Evolutionary conservation across 1,140 invertebrate species (phyloP), one percentile per base, ranked within the genome.

Genomic region (Calycopis cecrops): DNA sequence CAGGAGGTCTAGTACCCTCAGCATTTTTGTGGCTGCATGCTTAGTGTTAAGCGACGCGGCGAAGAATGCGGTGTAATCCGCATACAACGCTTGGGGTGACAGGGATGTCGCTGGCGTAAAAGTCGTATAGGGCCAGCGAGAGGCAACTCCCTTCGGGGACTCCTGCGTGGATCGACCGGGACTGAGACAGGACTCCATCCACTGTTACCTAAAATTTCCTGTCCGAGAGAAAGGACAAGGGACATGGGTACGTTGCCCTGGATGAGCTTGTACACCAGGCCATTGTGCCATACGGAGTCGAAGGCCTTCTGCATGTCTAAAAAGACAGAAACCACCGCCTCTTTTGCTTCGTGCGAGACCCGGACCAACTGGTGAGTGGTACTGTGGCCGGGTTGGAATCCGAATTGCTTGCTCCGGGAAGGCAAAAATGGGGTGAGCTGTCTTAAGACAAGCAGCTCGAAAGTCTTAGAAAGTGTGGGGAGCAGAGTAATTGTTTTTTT

Each of bases 401-500:
- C 81, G 42, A 72, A 73, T 48, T 86, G 76, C 40, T 79, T 69
- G 6, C 49, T 40, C 0, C 62, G 35, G 1, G 53, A 52, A 4
- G 38, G 9, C 0, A 66, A 16, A 16, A 48, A 49, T 0, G 57
- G 64, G 0, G 0, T n/a, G 8, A 69, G 28, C 7, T 67, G 57
- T 8, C 9, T 52, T 10, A 74, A 60, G 12, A 83, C 44, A 0
- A 77, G 60, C 11, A 47, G 56, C 51, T 81, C 76, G 18, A 76
- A 76, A 2, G 73, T 3, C 59, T 79, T 81, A 0, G 56, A 59
- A 4, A 74, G 18, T 18, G 48, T 52, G 0, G 59, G n/a, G 1
- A 79, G 64, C 8, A 80, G 65, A 0, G 71, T 76, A 17, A 81
- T 81, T n/a, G n/a, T n/a, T n/a, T n/a, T n/a, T n/a, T n/a, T n/a